These are phyloP conservation scores for Eospalax fontanierii DNA, from an alignment of 2,797 vertebrate species.

Conservation along the genomic window DNA sequence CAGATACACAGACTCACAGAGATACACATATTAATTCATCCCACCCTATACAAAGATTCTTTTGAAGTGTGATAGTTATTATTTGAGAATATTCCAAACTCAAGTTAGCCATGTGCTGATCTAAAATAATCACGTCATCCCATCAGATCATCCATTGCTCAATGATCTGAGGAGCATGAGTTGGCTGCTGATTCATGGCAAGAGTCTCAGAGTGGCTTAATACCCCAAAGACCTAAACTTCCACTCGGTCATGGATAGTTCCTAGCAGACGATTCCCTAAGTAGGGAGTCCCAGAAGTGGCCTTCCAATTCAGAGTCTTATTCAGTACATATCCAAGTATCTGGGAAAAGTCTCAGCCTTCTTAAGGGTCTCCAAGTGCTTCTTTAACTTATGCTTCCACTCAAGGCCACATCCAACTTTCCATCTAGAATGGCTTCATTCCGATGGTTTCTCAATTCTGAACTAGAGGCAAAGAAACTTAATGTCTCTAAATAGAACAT, in stretches of 20 bases:
- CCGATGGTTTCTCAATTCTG: conserved; percentile 61
- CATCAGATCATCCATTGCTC: background rate
- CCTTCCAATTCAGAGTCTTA: background rate
- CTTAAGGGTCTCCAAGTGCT: background rate
- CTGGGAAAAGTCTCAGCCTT: conserved; percentile 1
- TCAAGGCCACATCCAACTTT: background rate
- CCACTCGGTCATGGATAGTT: background rate
- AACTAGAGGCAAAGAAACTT: conserved; percentile 18
- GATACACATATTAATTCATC: too few relatives aligned
- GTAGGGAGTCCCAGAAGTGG: background rate
- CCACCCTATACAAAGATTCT: background rate
- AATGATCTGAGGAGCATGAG: background rate
- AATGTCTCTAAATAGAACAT: conserved; percentile 53
- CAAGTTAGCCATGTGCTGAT: background rate
- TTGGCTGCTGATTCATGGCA: background rate
- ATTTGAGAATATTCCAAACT: conserved; percentile 45
- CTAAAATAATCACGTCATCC: background rate
- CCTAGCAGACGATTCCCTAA: background rate
- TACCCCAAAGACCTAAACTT: background rate
- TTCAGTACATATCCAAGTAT: background rate
- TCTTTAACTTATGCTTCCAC: background rate
- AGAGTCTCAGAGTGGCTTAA: background rate
- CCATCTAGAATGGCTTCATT: background rate
- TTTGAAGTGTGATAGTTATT: background rate
- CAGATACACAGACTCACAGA: too few relatives aligned